Conservation (phyloP, 2,888 invertebrate species). For the Diploptera punctata region DNA sequence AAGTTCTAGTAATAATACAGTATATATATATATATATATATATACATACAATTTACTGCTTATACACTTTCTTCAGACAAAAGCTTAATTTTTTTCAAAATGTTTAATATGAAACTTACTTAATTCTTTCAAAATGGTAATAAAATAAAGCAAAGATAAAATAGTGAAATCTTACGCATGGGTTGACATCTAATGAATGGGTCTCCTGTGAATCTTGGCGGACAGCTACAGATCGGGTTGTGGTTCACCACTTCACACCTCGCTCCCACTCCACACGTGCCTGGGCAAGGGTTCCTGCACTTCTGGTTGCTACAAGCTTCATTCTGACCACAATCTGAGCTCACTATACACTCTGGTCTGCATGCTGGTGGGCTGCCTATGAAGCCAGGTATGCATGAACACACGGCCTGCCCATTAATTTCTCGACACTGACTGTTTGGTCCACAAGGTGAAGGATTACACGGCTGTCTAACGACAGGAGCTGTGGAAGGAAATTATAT, state of each 20-base stretch:
- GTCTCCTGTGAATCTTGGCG: conserved; percentile 76
- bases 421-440: conserved; percentile 81
- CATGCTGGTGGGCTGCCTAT: conserved; percentile 70
- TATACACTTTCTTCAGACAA: neutral
- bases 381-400: conserved; percentile 71
- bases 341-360: conserved; percentile 74
- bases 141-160: too few relatives aligned
- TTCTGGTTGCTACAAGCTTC: conserved; percentile 72
- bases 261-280: conserved; percentile 75
- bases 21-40: too few relatives aligned
- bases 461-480: conserved; percentile 52
- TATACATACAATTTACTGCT: too few relatives aligned
- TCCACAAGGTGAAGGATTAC: conserved; percentile 71
- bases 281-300: conserved; percentile 74
- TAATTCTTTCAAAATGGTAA: too few relatives aligned
- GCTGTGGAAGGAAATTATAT: conserved; percentile 61
- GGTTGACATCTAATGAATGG: conserved; percentile 75
- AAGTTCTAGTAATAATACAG: too few relatives aligned
- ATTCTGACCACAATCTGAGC: conserved; percentile 71
- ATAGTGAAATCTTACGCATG: conserved; percentile 68
- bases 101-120: too few relatives aligned
- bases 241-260: conserved; percentile 77
- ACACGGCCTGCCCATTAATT: conserved; percentile 72
- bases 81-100: too few relatives aligned
- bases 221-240: conserved; percentile 74